Evolutionary conservation across 2,888 invertebrate species (phyloP), one percentile per base, ranked within the genome.

Genomic region (Diloba caeruleocephala): DNA sequence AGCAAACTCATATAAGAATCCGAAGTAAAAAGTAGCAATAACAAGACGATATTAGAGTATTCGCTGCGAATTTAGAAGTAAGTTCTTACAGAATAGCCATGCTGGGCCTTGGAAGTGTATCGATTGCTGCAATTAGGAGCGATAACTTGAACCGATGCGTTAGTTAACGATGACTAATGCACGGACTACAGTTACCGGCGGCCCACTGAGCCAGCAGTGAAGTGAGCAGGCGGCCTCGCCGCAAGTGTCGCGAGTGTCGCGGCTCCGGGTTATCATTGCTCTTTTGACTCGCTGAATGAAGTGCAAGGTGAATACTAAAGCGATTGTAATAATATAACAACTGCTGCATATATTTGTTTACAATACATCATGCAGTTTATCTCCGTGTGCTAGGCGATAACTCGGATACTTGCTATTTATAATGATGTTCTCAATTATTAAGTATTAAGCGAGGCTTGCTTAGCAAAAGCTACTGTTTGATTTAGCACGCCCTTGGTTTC

Each of bases 221-320:
- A 67, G 50, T 61, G 68, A 63, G 50, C 53, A 58, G 39, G 12
- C 32, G 71, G 51, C 58, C 69, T 68, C 52, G 61, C 37, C 9
- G 37, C 28, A 31, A 38, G 50, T 17, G 21, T 25, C 23, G 42
- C 42, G 3, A 10, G 14, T 15, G 14, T 1, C 19, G 8, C 7
- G 19, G 15, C 28, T 51, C 25, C 19, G 6, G 19, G 25, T 52
- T 71, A 70, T 65, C 56, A 50, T 14, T 67, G 55, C 62, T 61
- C 58, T 65, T 53, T 61, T 66, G 59, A 64, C 63, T 55, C 15
- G 44, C 34, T 42, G 13, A 54, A 48, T 61, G 65, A 66, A 76
- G 71, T 70, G 74, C 71, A 67, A 73, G 71, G 68, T 64, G 65
- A 70, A 43, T 36, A 8, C 37, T 31, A 39, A 12, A 38, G 38